Conservation (phyloP, 2,888 invertebrate genomes). For the Napeogenes inachia region DNA sequence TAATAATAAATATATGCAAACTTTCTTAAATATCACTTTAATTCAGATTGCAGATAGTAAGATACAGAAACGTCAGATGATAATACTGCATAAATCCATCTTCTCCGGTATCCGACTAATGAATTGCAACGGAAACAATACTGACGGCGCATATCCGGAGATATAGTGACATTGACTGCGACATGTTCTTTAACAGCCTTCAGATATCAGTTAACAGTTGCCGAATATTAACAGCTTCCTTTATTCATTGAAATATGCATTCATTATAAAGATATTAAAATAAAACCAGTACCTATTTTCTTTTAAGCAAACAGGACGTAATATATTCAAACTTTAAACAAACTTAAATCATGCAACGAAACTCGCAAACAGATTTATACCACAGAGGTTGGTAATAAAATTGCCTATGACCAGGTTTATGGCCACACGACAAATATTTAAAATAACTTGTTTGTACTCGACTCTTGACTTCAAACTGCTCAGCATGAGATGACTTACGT, state of each 20-base stretch:
- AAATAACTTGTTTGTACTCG: slow-evolving; percentile 21
- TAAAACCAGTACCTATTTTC: too few species aligned
- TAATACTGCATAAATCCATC: slow-evolving; percentile 27
- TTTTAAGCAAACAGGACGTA: too few species aligned
- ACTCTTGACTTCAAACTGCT: slow-evolving; percentile 15
- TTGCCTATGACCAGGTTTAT: slow-evolving; percentile 22
- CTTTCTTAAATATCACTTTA: too few species aligned
- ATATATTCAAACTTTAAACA: too few species aligned
- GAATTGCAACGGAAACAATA: slow-evolving; percentile 32
- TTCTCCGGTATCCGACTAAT: slow-evolving; percentile 29
- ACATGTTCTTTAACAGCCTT: slow-evolving; percentile 1
- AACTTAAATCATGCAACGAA: too few species aligned
- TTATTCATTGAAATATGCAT: too few species aligned
- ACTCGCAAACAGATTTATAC: too few species aligned
- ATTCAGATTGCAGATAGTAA: too few species aligned
- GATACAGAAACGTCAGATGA: slow-evolving; percentile 7
- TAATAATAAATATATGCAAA: too few species aligned
- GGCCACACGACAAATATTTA: slow-evolving; percentile 21
- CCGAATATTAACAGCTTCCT: too few species aligned
- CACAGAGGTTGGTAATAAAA: slow-evolving; percentile 3
- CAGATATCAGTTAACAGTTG: not conserved
- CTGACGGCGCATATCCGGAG: slow-evolving; percentile 29
- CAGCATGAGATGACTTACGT: slow-evolving; percentile 8
- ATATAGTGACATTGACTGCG: slow-evolving; percentile 11
- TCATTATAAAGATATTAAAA: too few species aligned